Base-by-base conservation (phyloP, 1,140 invertebrate genomes). In the Macrocentrus cingulum region DNA sequence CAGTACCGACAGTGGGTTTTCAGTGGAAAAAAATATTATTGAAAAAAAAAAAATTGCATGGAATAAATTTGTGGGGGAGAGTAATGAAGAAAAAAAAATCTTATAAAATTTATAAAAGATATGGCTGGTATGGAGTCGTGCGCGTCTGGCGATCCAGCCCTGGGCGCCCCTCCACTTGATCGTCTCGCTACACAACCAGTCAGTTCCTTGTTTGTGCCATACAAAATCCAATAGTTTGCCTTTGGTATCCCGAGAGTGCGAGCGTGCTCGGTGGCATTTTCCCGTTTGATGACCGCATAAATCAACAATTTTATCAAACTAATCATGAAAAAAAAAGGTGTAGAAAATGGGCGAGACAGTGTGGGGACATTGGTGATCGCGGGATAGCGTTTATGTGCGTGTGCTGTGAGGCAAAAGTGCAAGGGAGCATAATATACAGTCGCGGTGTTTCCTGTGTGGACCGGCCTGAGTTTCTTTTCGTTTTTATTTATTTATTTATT, bases 131-230 rank as follows among this genome's bases (percentile, higher is more conserved):
- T 51, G 48, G 49, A 45, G 41, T 37, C 59, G 37, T 9, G 19
- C 45, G 60, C 64, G 67, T 68, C 67, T 62, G 59, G 63, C 59
- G 60, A 50, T 60, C 59, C 65, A 58, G 57, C 62, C 65, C 70
- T 74, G 67, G 61, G 16, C 57, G 46, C 42, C 55, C 20, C 44
- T 61, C 53, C 57, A 67, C 37, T 67, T 68, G 70, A 66, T 59
- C 65, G 60, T 76, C 72, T 71, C 70, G 75, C 71, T 70, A 69
- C 63, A 74, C 71, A 66, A 66, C 74, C 68, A 77, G 76, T 78
- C 74, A 72, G 76, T 80, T 80, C 77, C 77, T 80, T 79, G 77
- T 80, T 80, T 80, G n/a, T n/a, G 77, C 77, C 77, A 76, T 77
- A 80, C 75, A 77, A 80, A 80, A 79, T 80, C 77, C 72, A 80